Evolutionary conservation across 2,888 invertebrate genomes (phyloP).

Genomic region (Lathronympha strigana): DNA sequence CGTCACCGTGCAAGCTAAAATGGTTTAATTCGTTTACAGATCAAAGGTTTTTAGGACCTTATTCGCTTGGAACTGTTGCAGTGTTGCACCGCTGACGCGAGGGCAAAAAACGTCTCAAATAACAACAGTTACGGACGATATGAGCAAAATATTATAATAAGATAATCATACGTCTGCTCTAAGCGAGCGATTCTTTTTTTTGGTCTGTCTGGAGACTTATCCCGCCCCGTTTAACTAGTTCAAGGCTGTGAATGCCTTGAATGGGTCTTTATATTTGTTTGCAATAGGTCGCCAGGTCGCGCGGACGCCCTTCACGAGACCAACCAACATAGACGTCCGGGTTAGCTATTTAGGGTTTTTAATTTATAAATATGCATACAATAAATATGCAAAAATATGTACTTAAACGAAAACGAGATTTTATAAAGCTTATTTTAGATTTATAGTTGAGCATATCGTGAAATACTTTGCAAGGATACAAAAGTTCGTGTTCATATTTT

Average conservation of each 20-base stretch:
- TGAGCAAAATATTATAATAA: constrained; percentile 73
- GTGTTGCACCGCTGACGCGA: constrained; percentile 42
- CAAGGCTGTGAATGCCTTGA: constrained; percentile 73
- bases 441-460: too few species aligned
- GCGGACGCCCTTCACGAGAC: constrained; percentile 59
- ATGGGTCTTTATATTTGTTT: constrained; percentile 75
- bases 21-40: neutral
- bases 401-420: too few species aligned
- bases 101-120: constrained; percentile 46
- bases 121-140: constrained; percentile 52
- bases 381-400: too few species aligned
- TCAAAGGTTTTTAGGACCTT: neutral
- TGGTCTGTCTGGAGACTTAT: constrained; percentile 68
- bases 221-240: constrained; percentile 78
- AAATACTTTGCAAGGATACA: too few species aligned
- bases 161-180: constrained; percentile 79
- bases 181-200: constrained; percentile 69
- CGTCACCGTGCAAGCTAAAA: constrained; percentile 47
- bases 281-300: constrained; percentile 77
- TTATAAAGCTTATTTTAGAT: too few species aligned
- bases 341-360: neutral
- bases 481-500: too few species aligned
- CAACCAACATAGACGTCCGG: constrained; percentile 59
- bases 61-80: constrained; percentile 6
- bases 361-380: too few species aligned